Evolutionary conservation across 2,888 invertebrate genomes (phyloP), one percentile per base, ranked within the genome.

Genomic region (Scaptomyza parva): DNA sequence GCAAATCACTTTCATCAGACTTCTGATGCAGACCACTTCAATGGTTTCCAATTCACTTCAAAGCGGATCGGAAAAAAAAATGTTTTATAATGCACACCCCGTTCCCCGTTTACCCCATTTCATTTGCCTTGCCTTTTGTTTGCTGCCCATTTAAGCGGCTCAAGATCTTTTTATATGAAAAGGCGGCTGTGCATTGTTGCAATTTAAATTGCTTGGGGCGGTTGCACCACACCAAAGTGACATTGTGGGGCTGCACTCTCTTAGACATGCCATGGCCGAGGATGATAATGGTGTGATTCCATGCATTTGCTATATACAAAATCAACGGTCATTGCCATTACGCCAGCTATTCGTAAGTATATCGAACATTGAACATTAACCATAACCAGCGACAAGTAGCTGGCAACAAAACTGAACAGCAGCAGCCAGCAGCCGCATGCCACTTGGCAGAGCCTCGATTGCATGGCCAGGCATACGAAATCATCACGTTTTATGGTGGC

Each of bases 401-500:
- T 20, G 17, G 14, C 48, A 44, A 30, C 28, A 18, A 50, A 54
- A 73, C 26, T 67, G 55, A 55, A 44, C 40, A 61, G 60, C 55
- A 44, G 20, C 40, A 20, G n/a, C 20, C 14, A 54, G 53, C 61
- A 45, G 70, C 61, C 35, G 58, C 81, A 64, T 81, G 69, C 62
- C 82, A 75, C 78, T 65, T 53, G 82, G 52, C 30, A 60, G 53
- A 70, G 55, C 71, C 48, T 64, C 44, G 18, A 44, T 78, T 51
- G 60, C 60, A 63, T 76, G 70, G 62, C 59, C 48, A 62, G 69
- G 82, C 82, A 85, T 72, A 55, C 18, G 20, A 66, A 86, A 76
- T 70, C 84, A 83, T 79, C 79, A 79, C 79, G 86, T 86, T 79
- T 83, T 54, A 30, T 45, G 78, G 61, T 76, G 79, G 86, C 86